Percentiles rank a stretch among this genome's conserved stretches.
Evolutionary conservation across 2,797 vertebrate genomes (phyloP).

Genomic region (Paguma larvata): DNA sequence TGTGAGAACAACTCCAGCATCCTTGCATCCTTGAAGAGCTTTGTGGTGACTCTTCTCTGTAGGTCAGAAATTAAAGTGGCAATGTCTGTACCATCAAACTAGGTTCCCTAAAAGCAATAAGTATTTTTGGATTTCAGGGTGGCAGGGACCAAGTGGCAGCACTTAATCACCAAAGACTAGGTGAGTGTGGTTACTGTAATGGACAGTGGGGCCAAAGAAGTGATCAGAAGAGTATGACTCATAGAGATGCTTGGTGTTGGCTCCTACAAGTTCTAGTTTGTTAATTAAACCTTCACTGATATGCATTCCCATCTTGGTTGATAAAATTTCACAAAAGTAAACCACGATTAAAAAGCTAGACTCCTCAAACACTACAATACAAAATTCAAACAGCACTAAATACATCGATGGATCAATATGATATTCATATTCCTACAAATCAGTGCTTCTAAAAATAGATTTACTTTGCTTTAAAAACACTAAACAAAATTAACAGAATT

Average conservation of each 20-base stretch:
- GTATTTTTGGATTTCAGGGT: not conserved
- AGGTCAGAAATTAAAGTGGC: not conserved
- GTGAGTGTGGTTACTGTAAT: no score
- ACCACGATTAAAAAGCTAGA: not conserved
- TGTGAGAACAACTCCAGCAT: not conserved
- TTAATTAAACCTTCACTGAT: not conserved
- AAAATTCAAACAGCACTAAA: not conserved
- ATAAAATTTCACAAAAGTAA: conserved; percentile 22
- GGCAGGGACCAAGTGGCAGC: not conserved
- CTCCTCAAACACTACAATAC: not conserved
- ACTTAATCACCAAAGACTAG: not conserved
- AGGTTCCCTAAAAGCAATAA: not conserved
- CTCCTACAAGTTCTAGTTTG: not conserved
- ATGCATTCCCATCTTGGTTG: not conserved
- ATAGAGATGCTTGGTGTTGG: not conserved
- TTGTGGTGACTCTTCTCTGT: not conserved
- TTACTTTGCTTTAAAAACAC: not conserved
- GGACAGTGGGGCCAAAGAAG: not conserved
- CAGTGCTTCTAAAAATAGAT: not conserved
- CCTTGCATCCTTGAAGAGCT: not conserved
- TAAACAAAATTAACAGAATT: not conserved
- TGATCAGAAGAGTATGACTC: not conserved
- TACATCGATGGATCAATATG: not conserved
- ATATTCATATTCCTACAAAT: not conserved
- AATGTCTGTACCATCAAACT: not conserved